Percentiles rank a stretch among this genome's conserved stretches.
These are phyloP conservation scores for Pachycephus smyrnensis DNA, from an alignment of 2,888 invertebrate genomes.

Conservation along the genomic window DNA sequence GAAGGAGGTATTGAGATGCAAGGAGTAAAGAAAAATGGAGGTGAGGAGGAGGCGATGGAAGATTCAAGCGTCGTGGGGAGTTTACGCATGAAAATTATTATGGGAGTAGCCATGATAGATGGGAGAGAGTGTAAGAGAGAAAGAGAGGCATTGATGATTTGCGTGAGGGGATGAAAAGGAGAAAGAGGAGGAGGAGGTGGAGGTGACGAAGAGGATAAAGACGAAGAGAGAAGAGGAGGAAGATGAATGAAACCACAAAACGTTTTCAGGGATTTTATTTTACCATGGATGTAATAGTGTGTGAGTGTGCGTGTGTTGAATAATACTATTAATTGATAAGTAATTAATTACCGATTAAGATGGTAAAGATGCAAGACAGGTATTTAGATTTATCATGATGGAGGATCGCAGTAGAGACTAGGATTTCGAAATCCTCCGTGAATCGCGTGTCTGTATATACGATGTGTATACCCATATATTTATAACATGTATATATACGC, in stretches of 20 bases:
- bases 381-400: conserved; percentile 7
- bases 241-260: conserved; percentile 48
- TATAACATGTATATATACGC: neutral
- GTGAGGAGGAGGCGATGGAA: neutral
- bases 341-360: conserved; percentile 58
- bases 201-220: conserved; percentile 8
- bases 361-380: conserved; percentile 10
- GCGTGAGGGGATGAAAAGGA: conserved; percentile 11
- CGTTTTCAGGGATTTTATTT: conserved; percentile 64
- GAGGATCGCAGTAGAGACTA: neutral
- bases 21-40: neutral
- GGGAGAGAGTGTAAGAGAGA: conserved; percentile 5
- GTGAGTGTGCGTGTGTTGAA: conserved; percentile 64
- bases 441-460: neutral
- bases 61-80: neutral
- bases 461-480: neutral
- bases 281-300: conserved; percentile 63
- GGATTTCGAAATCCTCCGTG: neutral
- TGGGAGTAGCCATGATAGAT: conserved; percentile 13
- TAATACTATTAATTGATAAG: conserved; percentile 65
- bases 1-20: neutral
- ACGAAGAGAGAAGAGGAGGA: conserved; percentile 22
- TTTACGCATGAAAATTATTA: neutral
- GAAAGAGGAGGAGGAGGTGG: conserved; percentile 1
- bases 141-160: neutral